Conservation (phyloP, 2,888 invertebrate species). For the Leucozona laternaria region DNA sequence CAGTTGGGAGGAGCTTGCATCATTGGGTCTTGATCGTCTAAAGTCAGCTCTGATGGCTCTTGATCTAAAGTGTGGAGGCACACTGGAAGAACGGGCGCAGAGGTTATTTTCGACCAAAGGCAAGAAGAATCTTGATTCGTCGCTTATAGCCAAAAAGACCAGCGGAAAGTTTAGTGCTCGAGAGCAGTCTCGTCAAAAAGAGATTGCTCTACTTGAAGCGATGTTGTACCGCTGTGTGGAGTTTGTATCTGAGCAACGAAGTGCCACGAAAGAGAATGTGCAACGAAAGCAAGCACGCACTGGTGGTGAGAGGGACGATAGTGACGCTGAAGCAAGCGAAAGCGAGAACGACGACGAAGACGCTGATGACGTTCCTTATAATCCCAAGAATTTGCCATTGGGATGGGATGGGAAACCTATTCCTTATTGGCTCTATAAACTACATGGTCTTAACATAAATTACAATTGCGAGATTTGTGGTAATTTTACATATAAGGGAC, state of each 20-base stretch:
- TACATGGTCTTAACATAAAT: slow-evolving; percentile 99
- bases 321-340: slow-evolving; percentile 94
- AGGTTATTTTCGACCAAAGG: slow-evolving; percentile 98
- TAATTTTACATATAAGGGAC: slow-evolving; percentile 98
- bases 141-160: slow-evolving; percentile 93
- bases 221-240: slow-evolving; percentile 95
- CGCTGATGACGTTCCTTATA: slow-evolving; percentile 98
- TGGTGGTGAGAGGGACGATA: slow-evolving; percentile 96
- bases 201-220: slow-evolving; percentile 94
- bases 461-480: slow-evolving; percentile 99
- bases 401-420: slow-evolving; percentile 99
- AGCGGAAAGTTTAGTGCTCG: slow-evolving; percentile 86
- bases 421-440: slow-evolving; percentile 99
- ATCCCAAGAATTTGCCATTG: slow-evolving; percentile 99
- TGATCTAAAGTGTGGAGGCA: slow-evolving; percentile 99
- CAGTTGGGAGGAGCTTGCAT: slow-evolving; percentile 98
- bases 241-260: slow-evolving; percentile 92
- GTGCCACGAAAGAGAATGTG: slow-evolving; percentile 98
- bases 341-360: slow-evolving; percentile 93
- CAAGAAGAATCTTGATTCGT: slow-evolving; percentile 95
- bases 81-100: slow-evolving; percentile 98
- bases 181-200: slow-evolving; percentile 90
- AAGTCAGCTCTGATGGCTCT: slow-evolving; percentile 98
- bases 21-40: slow-evolving; percentile 97
- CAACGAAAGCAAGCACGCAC: slow-evolving; percentile 98